phyloP scores from a whole-genome alignment of 1,140 invertebrate species.

The Rhopalosiphum padi region DNA sequence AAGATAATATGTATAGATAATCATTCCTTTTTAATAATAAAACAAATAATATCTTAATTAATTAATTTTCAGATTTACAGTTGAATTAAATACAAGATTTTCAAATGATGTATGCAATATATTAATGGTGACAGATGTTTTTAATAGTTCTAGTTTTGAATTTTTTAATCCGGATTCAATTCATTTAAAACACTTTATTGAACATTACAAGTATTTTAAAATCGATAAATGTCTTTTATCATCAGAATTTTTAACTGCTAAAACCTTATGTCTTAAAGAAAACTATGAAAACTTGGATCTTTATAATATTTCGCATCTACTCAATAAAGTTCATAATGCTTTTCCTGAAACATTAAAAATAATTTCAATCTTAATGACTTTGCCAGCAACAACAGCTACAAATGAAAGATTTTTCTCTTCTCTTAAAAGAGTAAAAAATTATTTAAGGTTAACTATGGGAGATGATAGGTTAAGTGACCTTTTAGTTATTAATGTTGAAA shows the following conservation, averaged over 20 bases:
- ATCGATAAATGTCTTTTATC: background rate
- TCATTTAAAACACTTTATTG: background rate
- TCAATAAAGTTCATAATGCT: background rate
- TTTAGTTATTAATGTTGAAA: no score
- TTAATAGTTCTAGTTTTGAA: background rate
- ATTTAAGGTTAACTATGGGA: no score
- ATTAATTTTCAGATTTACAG: constrained; percentile 1
- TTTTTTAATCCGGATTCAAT: background rate
- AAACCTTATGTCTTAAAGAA: background rate
- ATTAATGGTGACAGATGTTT: background rate
- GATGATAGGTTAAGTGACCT: no score
- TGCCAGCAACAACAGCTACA: no score
- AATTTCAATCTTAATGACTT: no score
- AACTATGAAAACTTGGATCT: background rate
- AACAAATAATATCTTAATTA: background rate
- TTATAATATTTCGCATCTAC: background rate
- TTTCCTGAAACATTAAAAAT: no score
- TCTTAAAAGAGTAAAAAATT: no score
- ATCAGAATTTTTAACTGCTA: background rate
- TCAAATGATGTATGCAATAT: background rate
- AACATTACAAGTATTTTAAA: background rate
- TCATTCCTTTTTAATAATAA: background rate
- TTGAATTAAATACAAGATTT: background rate
- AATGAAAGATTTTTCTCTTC: no score
- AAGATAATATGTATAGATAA: background rate